Evolutionary conservation across 2,888 invertebrate genomes (phyloP).

Genomic region (Standfussiana lucernea): DNA sequence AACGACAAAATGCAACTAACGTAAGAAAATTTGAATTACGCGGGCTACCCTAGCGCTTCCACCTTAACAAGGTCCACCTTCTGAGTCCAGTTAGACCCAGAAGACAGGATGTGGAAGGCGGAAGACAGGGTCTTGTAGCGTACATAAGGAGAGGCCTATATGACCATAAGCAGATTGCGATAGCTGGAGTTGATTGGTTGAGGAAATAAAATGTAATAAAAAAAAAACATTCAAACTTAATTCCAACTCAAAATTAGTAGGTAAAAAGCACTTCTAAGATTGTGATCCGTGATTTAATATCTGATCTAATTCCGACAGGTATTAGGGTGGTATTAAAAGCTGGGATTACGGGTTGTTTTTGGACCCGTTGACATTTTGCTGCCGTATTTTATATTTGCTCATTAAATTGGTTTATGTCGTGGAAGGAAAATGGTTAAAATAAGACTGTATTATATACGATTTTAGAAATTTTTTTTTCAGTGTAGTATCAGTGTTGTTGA

Average conservation of each 20-base stretch:
- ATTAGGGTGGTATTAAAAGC: conserved; percentile 15
- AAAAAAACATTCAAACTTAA: neutral
- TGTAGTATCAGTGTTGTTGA: neutral
- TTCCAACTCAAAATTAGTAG: neutral
- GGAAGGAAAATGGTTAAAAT: neutral
- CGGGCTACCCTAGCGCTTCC: no score
- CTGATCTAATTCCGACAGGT: conserved; percentile 21
- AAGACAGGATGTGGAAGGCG: neutral
- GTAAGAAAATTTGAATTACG: no score
- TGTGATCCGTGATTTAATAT: conserved; percentile 12
- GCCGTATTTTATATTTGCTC: neutral
- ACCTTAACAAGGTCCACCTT: neutral
- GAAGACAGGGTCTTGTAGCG: neutral
- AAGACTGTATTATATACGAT: neutral
- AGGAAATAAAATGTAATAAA: neutral
- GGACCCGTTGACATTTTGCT: neutral
- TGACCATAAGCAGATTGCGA: no score
- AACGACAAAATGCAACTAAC: no score
- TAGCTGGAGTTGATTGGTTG: neutral
- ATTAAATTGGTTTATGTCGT: neutral
- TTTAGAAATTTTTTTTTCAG: neutral
- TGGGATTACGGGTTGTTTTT: conserved; percentile 25
- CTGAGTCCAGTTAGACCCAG: neutral
- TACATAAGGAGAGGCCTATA: neutral
- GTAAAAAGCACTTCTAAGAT: conserved; percentile 12